Base-by-base conservation (phyloP, 2,113 vertebrate genomes). In the Siniperca knerii region DNA sequence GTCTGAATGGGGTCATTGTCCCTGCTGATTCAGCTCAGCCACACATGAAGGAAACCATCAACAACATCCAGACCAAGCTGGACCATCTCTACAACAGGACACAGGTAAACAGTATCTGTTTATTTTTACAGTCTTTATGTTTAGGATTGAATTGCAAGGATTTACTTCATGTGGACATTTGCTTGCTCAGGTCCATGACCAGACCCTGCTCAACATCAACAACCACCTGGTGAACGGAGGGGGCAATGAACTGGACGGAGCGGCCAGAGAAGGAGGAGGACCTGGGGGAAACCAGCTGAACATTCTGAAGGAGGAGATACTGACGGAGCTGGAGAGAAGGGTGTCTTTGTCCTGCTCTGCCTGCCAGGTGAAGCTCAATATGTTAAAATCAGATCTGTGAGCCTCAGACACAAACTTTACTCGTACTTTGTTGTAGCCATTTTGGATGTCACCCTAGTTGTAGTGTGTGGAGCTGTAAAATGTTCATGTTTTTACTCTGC, bases 61-160 rank as follows among this genome's bases (percentile, higher is more conserved):
- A 87, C 44, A 96, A 90, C 83, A 97, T 98, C 68, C 97, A 98
- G 91, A 96, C 81, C 69, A 97, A 96, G 48, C 94, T 99, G 90
- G 96, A 98, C 83, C 95, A 96, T n/a, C 95, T 98, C 33, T 97
- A 98, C 84, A 97, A 95, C 90, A 97, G 96, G 2, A 96, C 97
- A 33, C 95, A 94, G 79, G 96, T 93, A 55, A 68, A 69, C 11
- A 13, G 2, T 4, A 15, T 13, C 13, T 35, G 11, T 50, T 33
- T 57, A 6, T 62, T 11, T 65, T 35, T 21, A 5, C 67, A 16
- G 20, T 8, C 1, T 50, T 21, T 0, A 70, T 1, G 35, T 72
- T 10, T 16, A 18, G 9, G 33, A 7, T 42, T 74, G 12, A n/a
- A 52, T 57, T 13, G 4, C 15, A 33, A 78, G 2, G 2, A 21